A percentile compares a stretch with the other conserved stretches of the same genome.
Conservation (phyloP, 2,888 invertebrate species). For the Euclidia mi region DNA sequence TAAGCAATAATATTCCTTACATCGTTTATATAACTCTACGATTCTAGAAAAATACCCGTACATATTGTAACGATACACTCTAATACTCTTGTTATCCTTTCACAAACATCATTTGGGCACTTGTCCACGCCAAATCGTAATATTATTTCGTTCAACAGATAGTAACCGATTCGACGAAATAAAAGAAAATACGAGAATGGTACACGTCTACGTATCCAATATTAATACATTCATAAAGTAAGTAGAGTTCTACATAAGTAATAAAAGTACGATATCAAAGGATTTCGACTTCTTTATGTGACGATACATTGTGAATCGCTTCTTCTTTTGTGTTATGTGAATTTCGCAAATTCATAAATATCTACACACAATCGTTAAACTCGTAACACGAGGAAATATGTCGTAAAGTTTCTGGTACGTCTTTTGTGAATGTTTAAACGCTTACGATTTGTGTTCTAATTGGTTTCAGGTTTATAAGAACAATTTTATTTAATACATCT, state of each 20-base stretch:
- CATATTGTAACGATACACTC: no score
- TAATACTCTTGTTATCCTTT: no score
- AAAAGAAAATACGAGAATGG: constrained; percentile 31
- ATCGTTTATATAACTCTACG: no score
- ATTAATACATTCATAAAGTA: constrained; percentile 41
- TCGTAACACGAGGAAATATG: constrained; percentile 46
- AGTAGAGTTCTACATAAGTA: constrained; percentile 51
- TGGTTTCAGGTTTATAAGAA: constrained; percentile 13
- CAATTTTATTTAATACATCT: no score
- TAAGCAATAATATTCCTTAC: no score
- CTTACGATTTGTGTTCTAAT: constrained; percentile 26
- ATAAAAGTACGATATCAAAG: constrained; percentile 70
- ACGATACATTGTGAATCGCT: constrained; percentile 52
- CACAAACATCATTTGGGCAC: neutral
- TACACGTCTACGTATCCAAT: constrained; percentile 42
- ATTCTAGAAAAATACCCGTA: no score
- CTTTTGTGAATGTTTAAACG: constrained; percentile 48
- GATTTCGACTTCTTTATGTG: constrained; percentile 68
- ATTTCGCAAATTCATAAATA: constrained; percentile 62
- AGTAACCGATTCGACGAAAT: constrained; percentile 24
- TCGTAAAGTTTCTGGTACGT: constrained; percentile 20
- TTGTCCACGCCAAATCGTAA: neutral
- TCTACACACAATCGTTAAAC: constrained; percentile 50
- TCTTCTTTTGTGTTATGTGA: constrained; percentile 64
- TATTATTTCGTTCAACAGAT: constrained; percentile 16